Percentiles rank a stretch among this genome's conserved stretches.
These are phyloP conservation scores for Periophthalmus magnuspinnatus DNA, from an alignment of 2,797 vertebrate species.

Conservation along the genomic window DNA sequence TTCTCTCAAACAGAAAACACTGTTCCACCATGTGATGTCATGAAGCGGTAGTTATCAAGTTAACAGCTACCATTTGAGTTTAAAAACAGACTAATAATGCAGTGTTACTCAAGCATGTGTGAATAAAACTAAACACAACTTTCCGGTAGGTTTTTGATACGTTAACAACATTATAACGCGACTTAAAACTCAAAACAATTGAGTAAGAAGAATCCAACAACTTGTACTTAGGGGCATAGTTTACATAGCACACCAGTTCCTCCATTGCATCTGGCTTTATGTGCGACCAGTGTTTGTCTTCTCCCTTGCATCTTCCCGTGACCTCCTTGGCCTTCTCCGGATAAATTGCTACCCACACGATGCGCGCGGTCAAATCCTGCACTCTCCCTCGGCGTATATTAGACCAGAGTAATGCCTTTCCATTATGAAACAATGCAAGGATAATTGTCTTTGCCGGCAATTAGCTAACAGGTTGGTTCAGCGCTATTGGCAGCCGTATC, in stretches of 20 bases:
- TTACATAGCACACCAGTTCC: slow-evolving; percentile 12
- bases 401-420: slow-evolving; percentile 94
- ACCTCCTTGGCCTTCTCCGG: slow-evolving; percentile 85
- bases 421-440: slow-evolving; percentile 95
- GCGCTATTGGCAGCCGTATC: slow-evolving; percentile 93
- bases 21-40: too few relatives aligned
- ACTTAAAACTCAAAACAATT: too few relatives aligned
- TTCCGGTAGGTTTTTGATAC: too few relatives aligned
- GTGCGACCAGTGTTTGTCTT: slow-evolving; percentile 83
- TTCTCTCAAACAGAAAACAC: too few relatives aligned
- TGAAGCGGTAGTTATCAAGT: too few relatives aligned
- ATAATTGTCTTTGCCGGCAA: slow-evolving; percentile 98
- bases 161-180: too few relatives aligned
- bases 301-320: slow-evolving; percentile 72
- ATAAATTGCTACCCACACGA: slow-evolving; percentile 87
- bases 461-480: slow-evolving; percentile 98
- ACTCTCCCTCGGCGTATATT: slow-evolving; percentile 94
- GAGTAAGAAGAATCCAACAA: not conserved
- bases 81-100: too few relatives aligned
- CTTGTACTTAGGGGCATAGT: not conserved
- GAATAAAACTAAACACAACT: too few relatives aligned
- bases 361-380: slow-evolving; percentile 85
- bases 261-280: slow-evolving; percentile 19
- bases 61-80: too few relatives aligned
- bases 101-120: too few relatives aligned